Percentiles rank a stretch among this genome's conserved stretches.
phyloP scores from a whole-genome alignment of 2,113 vertebrate genomes.

The Phocoena phocoena region DNA sequence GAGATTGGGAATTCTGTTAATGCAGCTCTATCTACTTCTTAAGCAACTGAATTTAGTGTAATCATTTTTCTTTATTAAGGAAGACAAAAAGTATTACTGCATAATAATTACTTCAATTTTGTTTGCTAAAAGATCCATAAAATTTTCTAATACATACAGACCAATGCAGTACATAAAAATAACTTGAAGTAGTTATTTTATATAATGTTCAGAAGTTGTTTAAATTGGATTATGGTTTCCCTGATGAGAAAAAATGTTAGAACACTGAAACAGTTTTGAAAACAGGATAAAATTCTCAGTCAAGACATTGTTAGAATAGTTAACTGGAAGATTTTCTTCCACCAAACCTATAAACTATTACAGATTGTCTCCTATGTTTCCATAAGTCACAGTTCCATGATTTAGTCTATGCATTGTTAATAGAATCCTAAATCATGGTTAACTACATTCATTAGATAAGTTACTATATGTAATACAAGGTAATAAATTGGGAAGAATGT shows the following conservation, averaged over 20 bases:
- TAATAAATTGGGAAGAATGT: neutral
- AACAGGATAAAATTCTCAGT: neutral
- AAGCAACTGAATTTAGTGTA: neutral
- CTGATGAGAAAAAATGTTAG: neutral
- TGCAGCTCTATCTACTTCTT: neutral
- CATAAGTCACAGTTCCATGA: neutral
- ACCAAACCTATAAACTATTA: neutral
- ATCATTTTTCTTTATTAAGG: neutral
- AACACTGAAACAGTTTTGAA: neutral
- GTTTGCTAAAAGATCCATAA: neutral
- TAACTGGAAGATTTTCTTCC: neutral
- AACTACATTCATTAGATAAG: neutral
- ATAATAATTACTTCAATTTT: conserved; percentile 11
- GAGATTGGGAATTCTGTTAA: neutral
- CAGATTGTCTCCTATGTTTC: neutral
- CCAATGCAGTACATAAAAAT: neutral
- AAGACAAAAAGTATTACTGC: neutral
- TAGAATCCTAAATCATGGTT: neutral
- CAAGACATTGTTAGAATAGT: neutral
- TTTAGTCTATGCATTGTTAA: neutral
- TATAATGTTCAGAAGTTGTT: neutral
- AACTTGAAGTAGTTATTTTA: neutral
- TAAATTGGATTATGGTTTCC: neutral
- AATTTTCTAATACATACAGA: neutral
- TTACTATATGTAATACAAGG: neutral